A percentile compares a stretch with the other conserved stretches of the same genome.
phyloP scores from a whole-genome alignment of 35 echinoderm and acorn worm genomes.

The Stichopus chloronotus region DNA sequence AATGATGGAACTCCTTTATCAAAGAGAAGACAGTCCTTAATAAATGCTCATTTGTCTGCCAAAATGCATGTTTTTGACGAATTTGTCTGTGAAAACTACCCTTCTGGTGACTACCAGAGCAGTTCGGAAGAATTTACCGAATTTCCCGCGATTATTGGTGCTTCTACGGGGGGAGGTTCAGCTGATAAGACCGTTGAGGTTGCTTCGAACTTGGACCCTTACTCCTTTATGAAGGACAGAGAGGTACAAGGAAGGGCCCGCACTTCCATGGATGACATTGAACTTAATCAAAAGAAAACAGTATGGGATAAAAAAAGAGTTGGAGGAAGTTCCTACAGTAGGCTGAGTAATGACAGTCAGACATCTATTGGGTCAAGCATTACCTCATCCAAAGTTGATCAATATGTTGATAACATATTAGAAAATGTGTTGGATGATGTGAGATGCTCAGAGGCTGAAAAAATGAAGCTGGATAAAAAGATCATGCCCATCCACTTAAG shows the following conservation, averaged over 20 bases:
- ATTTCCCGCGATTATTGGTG: not conserved
- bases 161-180: not conserved
- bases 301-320: not conserved
- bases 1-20: not conserved
- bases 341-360: not conserved
- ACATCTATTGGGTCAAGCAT: not conserved
- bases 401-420: constrained; percentile 6
- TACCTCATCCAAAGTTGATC: constrained; percentile 13
- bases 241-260: not conserved
- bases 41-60: constrained; percentile 29
- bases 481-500: not conserved
- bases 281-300: too few species aligned
- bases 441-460: not conserved
- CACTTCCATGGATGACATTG: not conserved
- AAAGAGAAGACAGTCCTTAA: constrained; percentile 5
- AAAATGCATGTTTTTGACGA: constrained; percentile 36
- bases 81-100: not conserved
- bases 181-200: not conserved
- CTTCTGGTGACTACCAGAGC: not conserved
- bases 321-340: not conserved
- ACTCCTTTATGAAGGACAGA: not conserved
- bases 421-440: constrained; percentile 6
- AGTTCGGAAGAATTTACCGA: not conserved
- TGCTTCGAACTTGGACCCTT: not conserved
- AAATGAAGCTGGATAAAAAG: not conserved